phyloP scores from a whole-genome alignment of 2,113 vertebrate species.

The Toxostoma redivivum region DNA sequence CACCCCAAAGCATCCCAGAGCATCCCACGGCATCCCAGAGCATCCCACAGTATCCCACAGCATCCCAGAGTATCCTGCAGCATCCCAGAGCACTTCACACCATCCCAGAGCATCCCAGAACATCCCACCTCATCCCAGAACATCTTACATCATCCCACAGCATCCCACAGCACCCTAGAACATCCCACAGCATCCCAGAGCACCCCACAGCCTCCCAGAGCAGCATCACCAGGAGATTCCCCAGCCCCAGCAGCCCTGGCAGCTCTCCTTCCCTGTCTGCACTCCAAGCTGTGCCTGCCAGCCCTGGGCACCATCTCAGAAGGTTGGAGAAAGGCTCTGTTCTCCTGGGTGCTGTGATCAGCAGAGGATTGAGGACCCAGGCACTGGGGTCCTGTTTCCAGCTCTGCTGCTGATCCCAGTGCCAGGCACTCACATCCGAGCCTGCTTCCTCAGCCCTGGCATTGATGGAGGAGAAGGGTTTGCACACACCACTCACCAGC shows the following conservation, averaged over 20 bases:
- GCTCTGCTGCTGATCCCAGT: background rate
- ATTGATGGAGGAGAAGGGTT: background rate
- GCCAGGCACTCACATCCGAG: background rate
- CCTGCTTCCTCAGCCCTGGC: background rate
- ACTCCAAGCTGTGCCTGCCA: background rate
- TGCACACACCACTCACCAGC: background rate
- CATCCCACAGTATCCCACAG: too few relatives aligned
- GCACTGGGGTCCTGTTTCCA: background rate
- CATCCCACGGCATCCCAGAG: too few relatives aligned
- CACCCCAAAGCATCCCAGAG: too few relatives aligned
- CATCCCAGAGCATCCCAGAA: too few relatives aligned
- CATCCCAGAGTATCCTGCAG: too few relatives aligned
- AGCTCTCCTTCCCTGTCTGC: rapidly evolving
- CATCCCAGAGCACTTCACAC: too few relatives aligned
- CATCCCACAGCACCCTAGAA: too few relatives aligned
- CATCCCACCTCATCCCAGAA: too few relatives aligned
- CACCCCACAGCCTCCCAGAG: background rate
- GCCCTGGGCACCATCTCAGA: background rate
- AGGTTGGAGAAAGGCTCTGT: background rate
- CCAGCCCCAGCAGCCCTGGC: background rate
- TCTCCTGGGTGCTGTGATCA: background rate
- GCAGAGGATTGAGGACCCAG: background rate
- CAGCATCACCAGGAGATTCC: background rate
- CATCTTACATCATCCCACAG: too few relatives aligned
- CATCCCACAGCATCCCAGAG: background rate